Percentiles rank a stretch among this genome's conserved stretches.
phyloP scores from a whole-genome alignment of 1,140 invertebrate genomes.

The Pygmarrhopalites habei region DNA sequence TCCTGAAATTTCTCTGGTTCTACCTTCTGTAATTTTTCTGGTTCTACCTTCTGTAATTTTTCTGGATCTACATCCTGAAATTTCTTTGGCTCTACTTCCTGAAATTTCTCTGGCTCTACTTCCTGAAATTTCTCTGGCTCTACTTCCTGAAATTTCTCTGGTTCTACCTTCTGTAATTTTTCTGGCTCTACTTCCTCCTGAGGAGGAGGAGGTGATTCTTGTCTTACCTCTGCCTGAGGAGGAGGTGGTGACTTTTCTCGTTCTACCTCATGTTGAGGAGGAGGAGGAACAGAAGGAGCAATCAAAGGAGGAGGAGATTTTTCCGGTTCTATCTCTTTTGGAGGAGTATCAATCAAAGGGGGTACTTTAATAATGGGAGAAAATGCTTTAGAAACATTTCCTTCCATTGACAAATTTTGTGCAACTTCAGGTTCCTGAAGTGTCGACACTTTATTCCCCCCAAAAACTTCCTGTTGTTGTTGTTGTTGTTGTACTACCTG shows the following conservation, averaged over 20 bases:
- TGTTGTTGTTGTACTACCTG: background rate
- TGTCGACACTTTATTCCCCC: too few relatives aligned
- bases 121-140: background rate
- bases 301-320: background rate
- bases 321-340: too few relatives aligned
- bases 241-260: background rate
- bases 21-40: background rate
- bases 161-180: background rate
- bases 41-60: background rate
- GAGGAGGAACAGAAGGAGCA: background rate
- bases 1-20: too few relatives aligned
- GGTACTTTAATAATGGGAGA: too few relatives aligned
- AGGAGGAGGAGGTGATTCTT: background rate
- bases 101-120: background rate
- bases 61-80: background rate
- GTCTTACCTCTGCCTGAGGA: background rate
- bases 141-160: background rate
- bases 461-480: slow-evolving; percentile 1
- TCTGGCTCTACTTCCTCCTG: background rate
- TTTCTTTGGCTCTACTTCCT: background rate
- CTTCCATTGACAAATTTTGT: too few relatives aligned
- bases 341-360: too few relatives aligned
- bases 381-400: too few relatives aligned
- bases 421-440: too few relatives aligned
- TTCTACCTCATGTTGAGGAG: background rate